Evolutionary conservation across 1,140 invertebrate species (phyloP), one percentile per base, ranked within the genome.

Genomic region (Mya arenaria): DNA sequence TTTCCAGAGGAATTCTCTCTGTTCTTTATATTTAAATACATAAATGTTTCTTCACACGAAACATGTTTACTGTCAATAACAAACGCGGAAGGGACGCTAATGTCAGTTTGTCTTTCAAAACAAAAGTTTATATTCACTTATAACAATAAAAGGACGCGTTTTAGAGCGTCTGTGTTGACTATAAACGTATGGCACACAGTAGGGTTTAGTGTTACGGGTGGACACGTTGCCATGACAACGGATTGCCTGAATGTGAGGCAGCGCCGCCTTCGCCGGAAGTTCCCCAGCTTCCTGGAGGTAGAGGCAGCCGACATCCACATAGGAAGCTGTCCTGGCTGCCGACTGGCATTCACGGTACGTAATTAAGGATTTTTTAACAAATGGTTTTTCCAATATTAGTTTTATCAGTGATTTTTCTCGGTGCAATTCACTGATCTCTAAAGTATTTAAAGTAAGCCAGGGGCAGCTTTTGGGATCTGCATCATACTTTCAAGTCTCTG

Each of bases 1-100:
- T 90, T 91, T 71, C 90, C 90, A 0, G 88, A 88, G 73, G 90
- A 91, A 85, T 91, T 91, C 44, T 91, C 90, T 19, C 30, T 91
- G 74, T 90, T 91, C 69, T 83, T 91, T 58, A 87, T 89, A 23
- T 78, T 89, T 3, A 90, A 88, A 75, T 84, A 87, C 58, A 65
- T 60, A 23, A 23, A 55, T 17, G 37, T 48, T 0, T 84, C 79
- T 19, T 41, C 63, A 34, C 77, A 84, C 32, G 86, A 87, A 71
- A 83, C 89, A 75, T 91, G 89, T 58, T 30, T 90, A 28, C 79
- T 91, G 28, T 82, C 86, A 4, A 68, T 90, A 25, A 65, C 77
- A 37, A 63, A 88, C 48, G 25, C 52, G 10, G 71, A 78, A 4
- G 72, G 32, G 19, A 85, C 71, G 5, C 63, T 89, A 15, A 15